Conservation (phyloP, 1,140 invertebrate species). For the Drosophila nigrodunni region DNA sequence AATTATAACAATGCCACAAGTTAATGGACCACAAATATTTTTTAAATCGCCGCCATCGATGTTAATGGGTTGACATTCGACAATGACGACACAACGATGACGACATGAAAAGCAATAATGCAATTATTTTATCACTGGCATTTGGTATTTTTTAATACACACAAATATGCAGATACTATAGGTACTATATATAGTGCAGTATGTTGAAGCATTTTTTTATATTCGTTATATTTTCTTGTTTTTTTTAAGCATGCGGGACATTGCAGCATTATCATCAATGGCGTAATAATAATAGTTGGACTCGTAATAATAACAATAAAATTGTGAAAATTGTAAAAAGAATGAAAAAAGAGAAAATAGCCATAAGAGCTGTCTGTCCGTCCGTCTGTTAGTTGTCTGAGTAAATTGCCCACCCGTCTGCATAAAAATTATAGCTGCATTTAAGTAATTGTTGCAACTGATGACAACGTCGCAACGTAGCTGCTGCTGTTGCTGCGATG, state of each 20-base stretch:
- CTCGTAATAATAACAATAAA: slow-evolving; percentile 75
- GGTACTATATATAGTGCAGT: background rate
- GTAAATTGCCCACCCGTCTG: slow-evolving; percentile 68
- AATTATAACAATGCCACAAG: slow-evolving; percentile 52
- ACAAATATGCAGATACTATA: slow-evolving; percentile 20
- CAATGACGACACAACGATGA: slow-evolving; percentile 24
- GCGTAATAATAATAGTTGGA: slow-evolving; percentile 73
- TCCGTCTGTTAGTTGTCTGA: slow-evolving; percentile 35
- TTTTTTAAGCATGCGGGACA: slow-evolving; percentile 29
- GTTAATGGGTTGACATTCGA: slow-evolving; percentile 23
- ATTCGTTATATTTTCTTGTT: slow-evolving; percentile 1
- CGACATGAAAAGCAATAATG: slow-evolving; percentile 59
- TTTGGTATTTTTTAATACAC: slow-evolving; percentile 36
- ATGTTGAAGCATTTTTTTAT: slow-evolving; percentile 18
- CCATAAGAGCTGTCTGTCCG: slow-evolving; percentile 35
- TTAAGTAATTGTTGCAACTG: slow-evolving; percentile 81
- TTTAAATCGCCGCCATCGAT: slow-evolving; percentile 28
- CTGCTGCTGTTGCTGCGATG: background rate
- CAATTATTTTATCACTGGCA: slow-evolving; percentile 65
- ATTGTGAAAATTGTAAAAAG: slow-evolving; percentile 73
- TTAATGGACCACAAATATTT: slow-evolving; percentile 65
- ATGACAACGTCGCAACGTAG: slow-evolving; percentile 65
- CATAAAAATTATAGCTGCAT: slow-evolving; percentile 76
- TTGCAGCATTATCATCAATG: slow-evolving; percentile 53
- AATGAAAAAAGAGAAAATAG: slow-evolving; percentile 75